phyloP scores from a whole-genome alignment of 2,797 vertebrate species.

The Syngnathus acus region DNA sequence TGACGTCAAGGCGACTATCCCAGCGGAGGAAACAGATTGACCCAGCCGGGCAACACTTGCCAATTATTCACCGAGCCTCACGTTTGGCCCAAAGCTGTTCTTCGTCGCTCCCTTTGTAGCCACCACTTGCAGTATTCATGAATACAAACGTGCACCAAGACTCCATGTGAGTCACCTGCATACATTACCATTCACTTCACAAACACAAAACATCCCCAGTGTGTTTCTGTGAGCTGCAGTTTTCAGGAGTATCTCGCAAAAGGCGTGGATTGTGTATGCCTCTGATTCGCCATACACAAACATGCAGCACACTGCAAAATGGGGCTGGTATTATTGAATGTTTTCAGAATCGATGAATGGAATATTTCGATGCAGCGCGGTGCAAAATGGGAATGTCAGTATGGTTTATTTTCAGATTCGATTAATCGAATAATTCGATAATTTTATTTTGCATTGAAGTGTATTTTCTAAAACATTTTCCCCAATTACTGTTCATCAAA shows the following conservation, averaged over 20 bases:
- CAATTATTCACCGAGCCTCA: constrained; percentile 47
- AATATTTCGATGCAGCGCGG: no score
- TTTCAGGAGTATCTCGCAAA: background rate
- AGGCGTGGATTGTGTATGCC: background rate
- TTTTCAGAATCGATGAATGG: no score
- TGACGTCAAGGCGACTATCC: constrained; percentile 6
- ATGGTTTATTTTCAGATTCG: no score
- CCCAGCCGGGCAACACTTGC: constrained; percentile 25
- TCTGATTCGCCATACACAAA: background rate
- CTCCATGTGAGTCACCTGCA: constrained; percentile 12
- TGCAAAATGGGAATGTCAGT: no score
- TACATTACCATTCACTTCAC: constrained; percentile 42
- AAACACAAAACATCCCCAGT: background rate
- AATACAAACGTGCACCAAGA: constrained; percentile 31
- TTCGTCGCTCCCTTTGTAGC: constrained; percentile 24
- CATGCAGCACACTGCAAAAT: background rate
- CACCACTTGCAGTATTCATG: constrained; percentile 38
- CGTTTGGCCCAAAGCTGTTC: constrained; percentile 35
- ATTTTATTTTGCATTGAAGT: no score
- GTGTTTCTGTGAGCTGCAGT: background rate
- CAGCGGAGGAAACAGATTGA: constrained; percentile 19
- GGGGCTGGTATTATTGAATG: no score
- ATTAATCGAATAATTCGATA: no score
- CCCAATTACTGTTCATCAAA: no score
- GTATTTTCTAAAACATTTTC: no score